Percentiles rank a stretch among this genome's conserved stretches.
Conservation (phyloP, 2,888 invertebrate genomes). For the Aphrophora alni region DNA sequence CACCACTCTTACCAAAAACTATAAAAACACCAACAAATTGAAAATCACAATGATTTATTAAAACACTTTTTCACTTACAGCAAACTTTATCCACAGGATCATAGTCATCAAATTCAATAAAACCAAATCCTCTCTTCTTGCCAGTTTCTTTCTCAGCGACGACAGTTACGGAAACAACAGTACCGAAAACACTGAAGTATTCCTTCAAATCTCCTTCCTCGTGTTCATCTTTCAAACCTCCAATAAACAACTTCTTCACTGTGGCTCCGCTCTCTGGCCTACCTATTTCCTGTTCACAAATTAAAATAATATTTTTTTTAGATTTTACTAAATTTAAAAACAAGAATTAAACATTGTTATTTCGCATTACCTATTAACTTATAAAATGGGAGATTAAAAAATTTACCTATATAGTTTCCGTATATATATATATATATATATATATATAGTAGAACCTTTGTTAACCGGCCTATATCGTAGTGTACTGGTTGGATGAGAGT, state of each 20-base stretch:
- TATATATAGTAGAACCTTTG: too few species aligned
- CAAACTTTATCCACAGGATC: constrained; percentile 97
- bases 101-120: constrained; percentile 96
- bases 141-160: constrained; percentile 93
- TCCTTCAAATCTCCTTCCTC: constrained; percentile 87
- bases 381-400: too few species aligned
- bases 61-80: constrained; percentile 67
- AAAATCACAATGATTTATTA: constrained; percentile 5
- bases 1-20: too few species aligned
- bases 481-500: too few species aligned
- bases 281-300: constrained; percentile 73
- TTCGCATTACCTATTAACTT: too few species aligned
- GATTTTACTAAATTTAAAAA: too few species aligned
- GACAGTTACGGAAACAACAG: constrained; percentile 81
- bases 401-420: too few species aligned
- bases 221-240: constrained; percentile 91
- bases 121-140: constrained; percentile 94
- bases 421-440: too few species aligned
- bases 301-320: background rate
- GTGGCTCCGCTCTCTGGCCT: constrained; percentile 92
- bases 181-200: constrained; percentile 83
- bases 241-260: constrained; percentile 94
- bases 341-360: too few species aligned
- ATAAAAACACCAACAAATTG: too few species aligned
- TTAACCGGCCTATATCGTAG: too few species aligned